Evolutionary conservation across 2,888 invertebrate genomes (phyloP), one percentile per base, ranked within the genome.

Genomic region (Celastrina argiolus): DNA sequence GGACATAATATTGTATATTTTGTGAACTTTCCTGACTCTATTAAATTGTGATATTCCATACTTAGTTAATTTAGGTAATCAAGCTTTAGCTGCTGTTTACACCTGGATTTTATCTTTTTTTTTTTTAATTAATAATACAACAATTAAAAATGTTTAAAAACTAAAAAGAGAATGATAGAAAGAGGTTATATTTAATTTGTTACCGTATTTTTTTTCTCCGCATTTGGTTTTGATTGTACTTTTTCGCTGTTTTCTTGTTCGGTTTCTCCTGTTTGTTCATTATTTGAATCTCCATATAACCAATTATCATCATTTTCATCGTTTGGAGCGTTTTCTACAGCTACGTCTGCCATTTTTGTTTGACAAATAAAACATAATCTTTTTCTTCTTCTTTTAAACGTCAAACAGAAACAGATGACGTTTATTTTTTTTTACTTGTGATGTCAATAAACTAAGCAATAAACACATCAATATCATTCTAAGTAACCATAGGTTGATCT

Each of bases 261-360:
- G 58, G 74, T 71, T 59, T 71, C 71, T 64, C 75, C 75, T 63
- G 65, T 71, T 66, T 81, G 82, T 63, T 91, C 93, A 39, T 92
- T 91, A 76, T 92, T 93, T 0, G 94, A 94, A 76, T 96, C 96
- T 22, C 97, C 97, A 78, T 97, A 97, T 69, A 97, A 90, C 97
- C 97, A 97, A 79, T 94, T 95, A 90, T 97, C 97, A 81, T 97
- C 97, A 85, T 95, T 96, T 83, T 94, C 94, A 77, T 89, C 90
- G 34, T 84, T 84, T 26, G 87, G 81, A 67, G 84, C 79, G 22
- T 83, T 72, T 76, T 88, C 88, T 26, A 85, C 82, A 34, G 76
- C 84, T 71, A 83, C 75, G 71, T 88, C 88, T 81, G 87, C 85
- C 90, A 90, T 90, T 80, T 79, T 78, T 68, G 61, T 69, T 74